Conservation (phyloP, 2,113 vertebrate species). For the Oreocharis arfaki region DNA sequence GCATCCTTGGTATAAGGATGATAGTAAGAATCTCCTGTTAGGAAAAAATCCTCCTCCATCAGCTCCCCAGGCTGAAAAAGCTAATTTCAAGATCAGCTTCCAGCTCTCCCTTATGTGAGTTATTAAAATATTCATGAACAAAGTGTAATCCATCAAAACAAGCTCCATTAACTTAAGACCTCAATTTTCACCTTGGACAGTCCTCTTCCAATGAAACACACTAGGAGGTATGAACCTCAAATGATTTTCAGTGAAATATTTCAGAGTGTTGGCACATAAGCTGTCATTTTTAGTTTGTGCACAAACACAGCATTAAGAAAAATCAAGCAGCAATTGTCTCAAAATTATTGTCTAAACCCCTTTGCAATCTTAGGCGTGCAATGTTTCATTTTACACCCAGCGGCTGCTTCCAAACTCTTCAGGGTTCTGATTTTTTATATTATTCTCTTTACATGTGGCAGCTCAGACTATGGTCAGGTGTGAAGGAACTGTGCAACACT, state of each 20-base stretch:
- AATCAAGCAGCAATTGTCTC: background rate
- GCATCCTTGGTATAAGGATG: background rate
- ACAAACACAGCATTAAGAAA: background rate
- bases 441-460: background rate
- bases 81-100: background rate
- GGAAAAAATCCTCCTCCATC: background rate
- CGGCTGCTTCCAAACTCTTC: background rate
- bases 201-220: background rate
- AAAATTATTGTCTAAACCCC: background rate
- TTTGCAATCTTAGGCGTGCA: background rate
- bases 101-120: background rate
- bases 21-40: background rate
- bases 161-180: background rate
- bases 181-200: background rate
- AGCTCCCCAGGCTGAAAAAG: background rate
- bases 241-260: background rate
- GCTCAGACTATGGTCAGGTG: background rate
- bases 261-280: background rate
- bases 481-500: background rate
- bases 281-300: background rate
- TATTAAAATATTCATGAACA: background rate
- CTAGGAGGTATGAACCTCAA: background rate
- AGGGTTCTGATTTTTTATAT: background rate
- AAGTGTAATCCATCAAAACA: background rate
- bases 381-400: background rate